Conservation (phyloP, 2,888 invertebrate genomes). For the Ormyrus thymus region DNA sequence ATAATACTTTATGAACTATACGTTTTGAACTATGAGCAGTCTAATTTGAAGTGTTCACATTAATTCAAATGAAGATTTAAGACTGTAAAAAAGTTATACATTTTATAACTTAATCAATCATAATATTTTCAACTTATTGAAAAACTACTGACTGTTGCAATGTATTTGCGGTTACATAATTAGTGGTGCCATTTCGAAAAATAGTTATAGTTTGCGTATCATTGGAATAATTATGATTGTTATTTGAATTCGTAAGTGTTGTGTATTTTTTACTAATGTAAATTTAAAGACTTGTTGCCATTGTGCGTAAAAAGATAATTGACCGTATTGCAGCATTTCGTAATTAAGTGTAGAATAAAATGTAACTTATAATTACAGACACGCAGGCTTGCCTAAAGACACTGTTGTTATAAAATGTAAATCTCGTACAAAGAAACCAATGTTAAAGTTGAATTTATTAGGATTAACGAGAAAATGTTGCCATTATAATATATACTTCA, state of each 20-base stretch:
- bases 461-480: constrained; percentile 17
- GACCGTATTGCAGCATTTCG: constrained; percentile 26
- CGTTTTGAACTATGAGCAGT: background rate
- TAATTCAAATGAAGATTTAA: constrained; percentile 9
- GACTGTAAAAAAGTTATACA: constrained; percentile 3
- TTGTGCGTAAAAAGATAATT: constrained; percentile 25
- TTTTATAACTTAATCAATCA: constrained; percentile 2
- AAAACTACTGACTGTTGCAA: constrained; percentile 33
- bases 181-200: constrained; percentile 25
- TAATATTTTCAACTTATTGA: constrained; percentile 19
- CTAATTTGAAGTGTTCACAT: background rate
- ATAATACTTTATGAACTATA: background rate
- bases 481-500: constrained; percentile 13
- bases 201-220: constrained; percentile 7
- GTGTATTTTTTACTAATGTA: constrained; percentile 4
- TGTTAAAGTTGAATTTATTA: constrained; percentile 22
- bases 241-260: constrained; percentile 7
- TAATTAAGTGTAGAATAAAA: constrained; percentile 15
- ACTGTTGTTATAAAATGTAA: constrained; percentile 22
- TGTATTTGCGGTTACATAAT: constrained; percentile 16
- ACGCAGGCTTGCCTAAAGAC: constrained; percentile 15
- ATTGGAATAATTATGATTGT: background rate
- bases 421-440: constrained; percentile 15
- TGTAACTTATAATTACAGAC: constrained; percentile 26
- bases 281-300: constrained; percentile 1